phyloP scores from a whole-genome alignment of 2,888 invertebrate genomes.

The Escarpia spicata region DNA sequence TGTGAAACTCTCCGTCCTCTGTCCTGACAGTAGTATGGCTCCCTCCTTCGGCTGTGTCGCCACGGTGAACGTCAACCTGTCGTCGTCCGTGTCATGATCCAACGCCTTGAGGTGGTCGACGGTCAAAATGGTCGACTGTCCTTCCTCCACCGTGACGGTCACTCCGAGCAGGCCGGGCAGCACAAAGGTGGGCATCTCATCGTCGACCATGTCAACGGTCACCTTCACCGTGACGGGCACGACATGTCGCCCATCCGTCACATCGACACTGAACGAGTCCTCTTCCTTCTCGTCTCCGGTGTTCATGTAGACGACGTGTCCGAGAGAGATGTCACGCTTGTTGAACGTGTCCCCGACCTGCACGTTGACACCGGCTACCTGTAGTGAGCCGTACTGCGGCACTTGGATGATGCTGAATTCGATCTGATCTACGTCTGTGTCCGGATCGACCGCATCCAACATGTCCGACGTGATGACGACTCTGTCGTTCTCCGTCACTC shows the following conservation, averaged over 20 bases:
- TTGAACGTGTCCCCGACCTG: constrained; percentile 55
- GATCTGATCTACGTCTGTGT: constrained; percentile 54
- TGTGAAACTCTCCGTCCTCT: constrained; percentile 54
- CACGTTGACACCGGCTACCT: constrained; percentile 47
- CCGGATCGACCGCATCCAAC: constrained; percentile 59
- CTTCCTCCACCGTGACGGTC: constrained; percentile 54
- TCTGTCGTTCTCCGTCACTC: constrained; percentile 56
- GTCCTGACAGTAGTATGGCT: constrained; percentile 47
- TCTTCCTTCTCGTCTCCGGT: constrained; percentile 52
- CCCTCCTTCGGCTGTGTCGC: constrained; percentile 54
- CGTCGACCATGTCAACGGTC: constrained; percentile 55
- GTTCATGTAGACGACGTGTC: constrained; percentile 57
- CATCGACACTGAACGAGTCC: constrained; percentile 60
- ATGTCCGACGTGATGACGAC: constrained; percentile 53
- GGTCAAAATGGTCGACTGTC: constrained; percentile 47
- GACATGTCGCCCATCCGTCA: constrained; percentile 63
- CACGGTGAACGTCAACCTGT: constrained; percentile 53
- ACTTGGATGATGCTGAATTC: constrained; percentile 50
- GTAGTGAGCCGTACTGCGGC: constrained; percentile 57
- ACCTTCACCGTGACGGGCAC: constrained; percentile 58
- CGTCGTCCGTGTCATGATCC: constrained; percentile 57
- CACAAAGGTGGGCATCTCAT: constrained; percentile 54
- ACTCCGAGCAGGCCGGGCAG: constrained; percentile 50
- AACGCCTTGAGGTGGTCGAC: constrained; percentile 50
- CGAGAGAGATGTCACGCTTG: constrained; percentile 51